phyloP scores from a whole-genome alignment of 2,113 vertebrate species.

The Oryzias javanicus region DNA sequence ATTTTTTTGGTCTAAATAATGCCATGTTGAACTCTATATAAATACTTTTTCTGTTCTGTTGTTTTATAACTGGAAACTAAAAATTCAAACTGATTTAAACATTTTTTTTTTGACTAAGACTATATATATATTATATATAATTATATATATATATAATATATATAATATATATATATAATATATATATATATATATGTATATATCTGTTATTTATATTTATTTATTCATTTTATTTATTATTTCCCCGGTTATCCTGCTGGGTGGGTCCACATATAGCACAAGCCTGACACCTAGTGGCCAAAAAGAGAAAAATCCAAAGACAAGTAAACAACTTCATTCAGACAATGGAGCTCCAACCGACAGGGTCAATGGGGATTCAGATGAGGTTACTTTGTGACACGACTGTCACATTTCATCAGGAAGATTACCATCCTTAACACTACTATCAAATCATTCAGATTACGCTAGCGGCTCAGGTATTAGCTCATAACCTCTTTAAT shows the following conservation, averaged over 20 bases:
- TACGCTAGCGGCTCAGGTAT: no score
- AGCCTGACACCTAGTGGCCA: conserved; percentile 82
- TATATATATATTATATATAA: background rate
- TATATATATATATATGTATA: background rate
- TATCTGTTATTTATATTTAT: conserved; percentile 21
- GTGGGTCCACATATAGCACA: conserved; percentile 49
- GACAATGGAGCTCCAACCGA: conserved; percentile 37
- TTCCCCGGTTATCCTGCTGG: conserved; percentile 4
- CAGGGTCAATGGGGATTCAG: conserved; percentile 19
- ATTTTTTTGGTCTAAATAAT: background rate
- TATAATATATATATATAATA: background rate
- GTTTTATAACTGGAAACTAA: conserved; percentile 12
- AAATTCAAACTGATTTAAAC: background rate
- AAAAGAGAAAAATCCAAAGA: background rate
- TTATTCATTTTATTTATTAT: conserved; percentile 34
- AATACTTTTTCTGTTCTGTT: background rate
- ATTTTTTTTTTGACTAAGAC: no score
- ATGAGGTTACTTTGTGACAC: background rate
- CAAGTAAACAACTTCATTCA: conserved; percentile 56
- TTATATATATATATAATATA: background rate
- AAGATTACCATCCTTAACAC: background rate
- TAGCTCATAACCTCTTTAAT: no score
- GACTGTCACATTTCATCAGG: background rate
- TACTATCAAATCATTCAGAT: background rate
- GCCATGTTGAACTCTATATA: no score